Percentiles rank a stretch among this genome's conserved stretches.
Conservation (phyloP, 2,797 vertebrate genomes). For the Lycodopsis pacificus region DNA sequence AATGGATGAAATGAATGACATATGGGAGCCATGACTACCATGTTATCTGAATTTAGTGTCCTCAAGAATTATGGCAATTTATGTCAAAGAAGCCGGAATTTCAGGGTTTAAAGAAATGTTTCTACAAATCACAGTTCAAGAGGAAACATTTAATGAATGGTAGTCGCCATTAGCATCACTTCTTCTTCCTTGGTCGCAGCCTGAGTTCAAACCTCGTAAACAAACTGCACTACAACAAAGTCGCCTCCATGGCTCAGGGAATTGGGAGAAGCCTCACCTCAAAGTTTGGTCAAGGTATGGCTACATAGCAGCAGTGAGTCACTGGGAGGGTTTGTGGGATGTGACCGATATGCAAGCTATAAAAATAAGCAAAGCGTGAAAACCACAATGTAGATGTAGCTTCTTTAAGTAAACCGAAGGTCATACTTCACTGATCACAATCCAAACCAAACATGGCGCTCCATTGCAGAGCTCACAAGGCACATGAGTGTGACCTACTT, state of each 20-base stretch:
- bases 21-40: background rate
- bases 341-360: slow-evolving; percentile 12
- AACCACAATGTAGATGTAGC: slow-evolving; percentile 7
- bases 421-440: background rate
- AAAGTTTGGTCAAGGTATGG: slow-evolving; percentile 11
- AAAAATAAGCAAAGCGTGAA: background rate
- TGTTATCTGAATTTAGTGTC: background rate
- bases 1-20: background rate
- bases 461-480: background rate
- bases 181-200: background rate
- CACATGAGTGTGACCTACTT: background rate
- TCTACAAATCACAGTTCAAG: background rate
- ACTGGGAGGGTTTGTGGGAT: background rate
- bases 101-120: background rate
- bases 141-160: background rate
- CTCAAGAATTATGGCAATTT: background rate
- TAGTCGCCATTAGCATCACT: background rate
- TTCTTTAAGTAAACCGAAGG: background rate
- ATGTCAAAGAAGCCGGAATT: background rate
- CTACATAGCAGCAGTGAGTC: slow-evolving; percentile 7
- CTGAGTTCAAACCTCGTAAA: background rate
- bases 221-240: background rate
- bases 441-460: background rate
- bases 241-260: background rate
- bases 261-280: background rate